phyloP scores from a whole-genome alignment of 1,140 invertebrate species.

The Hycleus cichorii region DNA sequence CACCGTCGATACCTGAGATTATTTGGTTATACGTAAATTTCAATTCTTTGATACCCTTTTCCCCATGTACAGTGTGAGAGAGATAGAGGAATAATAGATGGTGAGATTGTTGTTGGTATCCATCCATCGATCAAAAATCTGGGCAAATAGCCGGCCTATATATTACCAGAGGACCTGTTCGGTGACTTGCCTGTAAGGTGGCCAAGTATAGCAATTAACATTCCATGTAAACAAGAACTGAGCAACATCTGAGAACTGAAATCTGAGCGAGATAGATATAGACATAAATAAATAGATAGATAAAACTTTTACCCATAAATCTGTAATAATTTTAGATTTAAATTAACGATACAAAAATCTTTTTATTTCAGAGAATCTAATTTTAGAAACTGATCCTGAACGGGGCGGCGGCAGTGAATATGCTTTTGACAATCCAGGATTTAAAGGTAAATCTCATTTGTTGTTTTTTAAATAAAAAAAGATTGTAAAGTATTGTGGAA shows the following conservation, averaged over 20 bases:
- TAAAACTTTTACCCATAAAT: neutral
- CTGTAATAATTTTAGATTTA: neutral
- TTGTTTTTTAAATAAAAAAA: conserved; percentile 3
- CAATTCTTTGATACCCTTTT: no score
- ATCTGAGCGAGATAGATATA: neutral
- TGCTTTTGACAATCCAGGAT: conserved; percentile 74
- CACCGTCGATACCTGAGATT: no score
- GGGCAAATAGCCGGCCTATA: conserved; percentile 7
- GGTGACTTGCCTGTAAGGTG: neutral
- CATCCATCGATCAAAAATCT: conserved; percentile 5
- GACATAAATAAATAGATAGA: neutral
- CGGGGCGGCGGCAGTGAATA: conserved; percentile 59
- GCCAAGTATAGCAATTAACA: conserved; percentile 10
- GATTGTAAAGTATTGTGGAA: neutral
- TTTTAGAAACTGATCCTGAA: conserved; percentile 64
- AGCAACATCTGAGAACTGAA: neutral
- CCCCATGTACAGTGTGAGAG: no score
- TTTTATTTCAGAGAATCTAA: conserved; percentile 58
- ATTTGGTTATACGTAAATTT: no score
- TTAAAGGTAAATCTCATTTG: conserved; percentile 46
- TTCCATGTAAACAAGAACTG: conserved; percentile 14
- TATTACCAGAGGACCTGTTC: conserved; percentile 9
- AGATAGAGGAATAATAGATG: no score
- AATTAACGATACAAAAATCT: conserved; percentile 15
- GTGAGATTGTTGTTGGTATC: neutral